Evolutionary conservation across 2,888 invertebrate genomes (phyloP).

Genomic region (Apomyelois bistriatella): DNA sequence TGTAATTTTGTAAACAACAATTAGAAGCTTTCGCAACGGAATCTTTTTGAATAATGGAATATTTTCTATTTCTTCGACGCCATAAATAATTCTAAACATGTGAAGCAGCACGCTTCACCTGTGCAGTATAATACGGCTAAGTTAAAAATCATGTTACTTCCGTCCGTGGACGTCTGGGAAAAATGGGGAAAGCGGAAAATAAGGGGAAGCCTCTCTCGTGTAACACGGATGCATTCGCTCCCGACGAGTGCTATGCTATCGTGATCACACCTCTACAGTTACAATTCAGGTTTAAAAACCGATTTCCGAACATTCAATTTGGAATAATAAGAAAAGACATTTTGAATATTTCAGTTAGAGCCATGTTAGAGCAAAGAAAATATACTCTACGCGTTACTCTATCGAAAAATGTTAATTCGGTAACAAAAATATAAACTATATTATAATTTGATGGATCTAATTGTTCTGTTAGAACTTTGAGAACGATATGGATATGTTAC

Average conservation of each 20-base stretch:
- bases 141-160: constrained; percentile 70
- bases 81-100: constrained; percentile 30
- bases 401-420: too few species aligned
- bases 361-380: too few species aligned
- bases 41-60: not conserved
- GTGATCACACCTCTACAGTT: constrained; percentile 39
- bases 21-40: too few species aligned
- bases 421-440: too few species aligned
- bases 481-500: too few species aligned
- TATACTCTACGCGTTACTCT: too few species aligned
- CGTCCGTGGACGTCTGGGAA: constrained; percentile 48
- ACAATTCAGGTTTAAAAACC: constrained; percentile 32
- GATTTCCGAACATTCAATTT: not conserved
- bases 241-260: constrained; percentile 36
- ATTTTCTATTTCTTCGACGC: not conserved
- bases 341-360: not conserved
- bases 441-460: too few species aligned
- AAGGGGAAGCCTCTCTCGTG: constrained; percentile 51
- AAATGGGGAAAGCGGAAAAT: constrained; percentile 48
- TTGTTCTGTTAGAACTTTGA: too few species aligned
- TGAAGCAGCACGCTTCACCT: constrained; percentile 61
- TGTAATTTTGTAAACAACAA: too few species aligned
- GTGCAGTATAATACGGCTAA: constrained; percentile 49
- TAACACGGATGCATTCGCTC: constrained; percentile 46
- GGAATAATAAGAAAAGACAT: not conserved